Evolutionary conservation across 1,140 invertebrate species (phyloP).

Genomic region (Drosophila micromelanica): DNA sequence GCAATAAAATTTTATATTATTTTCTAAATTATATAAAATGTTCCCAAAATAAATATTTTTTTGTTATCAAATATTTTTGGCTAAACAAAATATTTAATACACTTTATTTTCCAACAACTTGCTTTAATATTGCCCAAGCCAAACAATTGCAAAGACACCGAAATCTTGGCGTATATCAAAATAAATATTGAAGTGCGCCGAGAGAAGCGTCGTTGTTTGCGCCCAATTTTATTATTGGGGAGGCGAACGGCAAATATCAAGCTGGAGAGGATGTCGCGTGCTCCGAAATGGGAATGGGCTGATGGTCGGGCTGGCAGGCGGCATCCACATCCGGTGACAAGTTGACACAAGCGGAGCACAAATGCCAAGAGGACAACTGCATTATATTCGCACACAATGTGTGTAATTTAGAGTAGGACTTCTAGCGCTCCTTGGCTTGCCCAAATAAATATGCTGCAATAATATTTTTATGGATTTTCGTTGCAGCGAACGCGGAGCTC

Average conservation of each 20-base stretch:
- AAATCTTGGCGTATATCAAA: slow-evolving; percentile 9
- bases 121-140: not conserved
- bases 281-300: slow-evolving; percentile 15
- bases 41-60: too few relatives aligned
- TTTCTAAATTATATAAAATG: too few relatives aligned
- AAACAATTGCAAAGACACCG: slow-evolving; percentile 17
- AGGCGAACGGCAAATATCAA: slow-evolving; percentile 25
- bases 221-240: slow-evolving; percentile 45
- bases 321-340: slow-evolving; percentile 32
- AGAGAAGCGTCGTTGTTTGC: slow-evolving; percentile 35
- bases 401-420: slow-evolving; percentile 63
- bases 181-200: slow-evolving; percentile 24
- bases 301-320: slow-evolving; percentile 7
- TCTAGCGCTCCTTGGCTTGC: not conserved
- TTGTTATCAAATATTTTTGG: too few relatives aligned
- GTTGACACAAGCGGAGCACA: slow-evolving; percentile 40
- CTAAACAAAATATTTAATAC: not conserved
- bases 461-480: slow-evolving; percentile 60
- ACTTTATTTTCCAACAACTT: not conserved
- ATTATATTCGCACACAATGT: slow-evolving; percentile 74
- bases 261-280: slow-evolving; percentile 13
- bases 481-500: slow-evolving; percentile 85
- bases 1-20: too few relatives aligned
- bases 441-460: slow-evolving; percentile 63
- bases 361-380: slow-evolving; percentile 58